Conservation (phyloP, 1,140 invertebrate genomes). For the Camponotus floridanus region DNA sequence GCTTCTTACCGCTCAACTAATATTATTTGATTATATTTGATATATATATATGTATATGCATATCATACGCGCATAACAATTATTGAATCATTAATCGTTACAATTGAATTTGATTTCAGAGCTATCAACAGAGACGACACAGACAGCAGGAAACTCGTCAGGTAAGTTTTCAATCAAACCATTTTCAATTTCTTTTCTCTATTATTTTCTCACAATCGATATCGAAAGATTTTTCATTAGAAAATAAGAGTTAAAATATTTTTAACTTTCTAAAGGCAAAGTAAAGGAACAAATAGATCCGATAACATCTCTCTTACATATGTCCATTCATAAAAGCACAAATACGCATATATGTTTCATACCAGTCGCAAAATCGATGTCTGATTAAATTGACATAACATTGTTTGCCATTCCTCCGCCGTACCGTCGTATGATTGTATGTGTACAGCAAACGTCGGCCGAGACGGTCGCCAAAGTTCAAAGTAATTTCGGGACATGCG, state of each 20-base stretch:
- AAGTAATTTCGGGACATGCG: constrained; percentile 54
- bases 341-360: not conserved
- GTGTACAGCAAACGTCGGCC: constrained; percentile 42
- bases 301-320: not conserved
- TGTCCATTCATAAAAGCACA: constrained; percentile 10
- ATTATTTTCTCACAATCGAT: not conserved
- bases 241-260: constrained; percentile 6
- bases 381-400: constrained; percentile 54
- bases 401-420: constrained; percentile 51
- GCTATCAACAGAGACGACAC: constrained; percentile 15
- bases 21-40: not conserved
- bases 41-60: not conserved
- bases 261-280: not conserved
- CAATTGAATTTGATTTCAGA: constrained; percentile 46
- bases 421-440: constrained; percentile 29
- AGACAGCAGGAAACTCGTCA: constrained; percentile 18
- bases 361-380: constrained; percentile 35
- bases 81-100: not conserved
- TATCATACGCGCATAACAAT: not conserved
- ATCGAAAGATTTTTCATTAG: not conserved
- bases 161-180: constrained; percentile 14
- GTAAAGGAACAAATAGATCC: not conserved
- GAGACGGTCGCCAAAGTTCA: constrained; percentile 58
- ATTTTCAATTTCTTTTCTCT: not conserved
- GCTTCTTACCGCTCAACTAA: too few relatives aligned